These are phyloP conservation scores for Caenorhabditis becei DNA, from an alignment of 2,888 invertebrate species.

Conservation along the genomic window DNA sequence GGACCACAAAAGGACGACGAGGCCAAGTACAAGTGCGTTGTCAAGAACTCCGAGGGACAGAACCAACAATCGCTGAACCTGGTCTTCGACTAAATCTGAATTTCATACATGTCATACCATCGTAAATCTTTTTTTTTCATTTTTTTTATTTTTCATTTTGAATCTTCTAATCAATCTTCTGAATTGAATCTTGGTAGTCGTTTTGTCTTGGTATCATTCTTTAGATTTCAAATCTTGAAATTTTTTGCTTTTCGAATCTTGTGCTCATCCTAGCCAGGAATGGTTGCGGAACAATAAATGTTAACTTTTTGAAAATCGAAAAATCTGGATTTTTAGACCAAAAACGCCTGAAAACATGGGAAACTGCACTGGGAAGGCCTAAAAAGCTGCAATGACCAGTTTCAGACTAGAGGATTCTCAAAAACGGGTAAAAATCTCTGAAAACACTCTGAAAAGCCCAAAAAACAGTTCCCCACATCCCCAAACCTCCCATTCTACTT, in stretches of 20 bases:
- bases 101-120: conserved; percentile 11
- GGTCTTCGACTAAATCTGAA: conserved; percentile 76
- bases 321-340: too few species aligned
- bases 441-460: background rate
- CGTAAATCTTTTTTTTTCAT: background rate
- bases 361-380: too few species aligned
- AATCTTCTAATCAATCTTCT: background rate
- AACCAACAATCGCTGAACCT: conserved; percentile 81
- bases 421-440: too few species aligned
- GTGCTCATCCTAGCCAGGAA: background rate
- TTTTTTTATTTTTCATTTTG: conserved; percentile 1
- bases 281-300: conserved; percentile 12
- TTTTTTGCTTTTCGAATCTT: background rate
- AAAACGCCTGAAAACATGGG: too few species aligned
- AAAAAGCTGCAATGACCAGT: too few species aligned
- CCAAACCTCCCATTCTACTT: too few species aligned
- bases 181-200: background rate
- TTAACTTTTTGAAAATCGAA: conserved; percentile 4
- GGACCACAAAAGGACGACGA: conserved; percentile 81
- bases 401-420: too few species aligned
- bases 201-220: background rate
- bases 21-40: conserved; percentile 80
- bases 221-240: conserved; percentile 23
- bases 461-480: conserved; percentile 1
- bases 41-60: conserved; percentile 81